Conservation (phyloP, 1,140 invertebrate species). For the Monochamus saltuarius region DNA sequence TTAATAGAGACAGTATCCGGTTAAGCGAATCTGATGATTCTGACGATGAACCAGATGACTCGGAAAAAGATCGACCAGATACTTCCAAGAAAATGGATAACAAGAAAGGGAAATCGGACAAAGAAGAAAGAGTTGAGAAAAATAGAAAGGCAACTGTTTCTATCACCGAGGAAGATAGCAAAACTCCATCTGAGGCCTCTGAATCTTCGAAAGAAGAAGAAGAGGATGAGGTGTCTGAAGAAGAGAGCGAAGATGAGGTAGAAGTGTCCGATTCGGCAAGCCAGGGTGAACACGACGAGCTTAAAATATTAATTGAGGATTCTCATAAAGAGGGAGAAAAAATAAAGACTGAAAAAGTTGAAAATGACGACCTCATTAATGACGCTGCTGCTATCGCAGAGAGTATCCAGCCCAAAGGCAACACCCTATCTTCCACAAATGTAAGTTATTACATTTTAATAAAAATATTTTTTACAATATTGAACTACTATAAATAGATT, state of each 20-base stretch:
- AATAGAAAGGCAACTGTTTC: neutral
- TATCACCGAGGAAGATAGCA: neutral
- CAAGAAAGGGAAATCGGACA: slow-evolving; percentile 56
- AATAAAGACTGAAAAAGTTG: slow-evolving; percentile 51
- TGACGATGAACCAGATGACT: slow-evolving; percentile 27
- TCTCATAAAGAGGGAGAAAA: slow-evolving; percentile 40
- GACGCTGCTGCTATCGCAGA: slow-evolving; percentile 94
- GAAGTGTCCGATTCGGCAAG: slow-evolving; percentile 49
- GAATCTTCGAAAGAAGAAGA: slow-evolving; percentile 22
- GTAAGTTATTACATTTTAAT: slow-evolving; percentile 45
- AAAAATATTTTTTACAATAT: too few species aligned
- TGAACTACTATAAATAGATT: too few species aligned
- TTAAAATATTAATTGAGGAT: slow-evolving; percentile 67
- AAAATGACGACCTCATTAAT: slow-evolving; percentile 68
- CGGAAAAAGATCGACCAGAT: slow-evolving; percentile 21
- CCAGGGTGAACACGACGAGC: slow-evolving; percentile 50
- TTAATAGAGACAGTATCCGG: slow-evolving; percentile 64
- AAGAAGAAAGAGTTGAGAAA: slow-evolving; percentile 80
- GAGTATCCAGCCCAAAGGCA: slow-evolving; percentile 97
- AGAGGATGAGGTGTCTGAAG: slow-evolving; percentile 40
- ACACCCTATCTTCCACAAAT: slow-evolving; percentile 89
- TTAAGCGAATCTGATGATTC: slow-evolving; percentile 44
- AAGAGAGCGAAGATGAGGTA: slow-evolving; percentile 43
- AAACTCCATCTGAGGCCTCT: slow-evolving; percentile 22
- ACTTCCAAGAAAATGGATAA: slow-evolving; percentile 10